Base-by-base conservation (phyloP, 2,113 vertebrate species). In the Solea senegalensis region DNA sequence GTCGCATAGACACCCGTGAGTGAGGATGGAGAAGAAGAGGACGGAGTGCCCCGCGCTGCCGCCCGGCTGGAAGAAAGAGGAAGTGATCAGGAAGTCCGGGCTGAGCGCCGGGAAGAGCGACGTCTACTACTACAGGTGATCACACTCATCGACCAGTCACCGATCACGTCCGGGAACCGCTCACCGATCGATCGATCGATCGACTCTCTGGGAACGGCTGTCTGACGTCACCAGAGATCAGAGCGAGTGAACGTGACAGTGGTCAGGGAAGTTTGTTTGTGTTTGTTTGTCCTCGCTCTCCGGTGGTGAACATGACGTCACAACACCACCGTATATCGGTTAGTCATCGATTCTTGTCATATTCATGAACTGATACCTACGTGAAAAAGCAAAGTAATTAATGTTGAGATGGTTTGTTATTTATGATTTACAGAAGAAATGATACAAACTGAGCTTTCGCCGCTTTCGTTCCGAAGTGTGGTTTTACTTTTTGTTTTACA, bases 41-140 rank as follows among this genome's bases (percentile, higher is more conserved):
- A 77, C 84, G 69, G 90, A 90, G 59, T 92, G 90, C 69, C 82
- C 86, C 15, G 89, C 90, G 21, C 80, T 91, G 72, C 89, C 90
- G 64, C 72, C 88, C 28, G 89, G 90, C 13, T 91, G 90, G 90
- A 90, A 84, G 83, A 91, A 90, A 44, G 90, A 91, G 65, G 90
- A 91, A 81, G 90, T 91, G 80, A 90, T 89, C 90, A 78, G 90
- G 83, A 91, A 91, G 85, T 91, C 90, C 60, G 90, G 90, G 9
- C 88, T 91, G 64, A 91, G 90, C 68, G 90, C 90, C 5, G 90
- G 90, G 26, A 91, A 91, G 80, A 90, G 89, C 74, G 90, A 91
- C 70, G 82, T 91, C 62, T 91, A 91, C 79, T 91, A 91, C 63
- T 91, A 91, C 89, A 91, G 90, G 90, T 91, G 84, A 28, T 11